Percentiles rank a stretch among this genome's conserved stretches.
phyloP scores from a whole-genome alignment of 2,113 vertebrate genomes.

The Noturus placidus region DNA sequence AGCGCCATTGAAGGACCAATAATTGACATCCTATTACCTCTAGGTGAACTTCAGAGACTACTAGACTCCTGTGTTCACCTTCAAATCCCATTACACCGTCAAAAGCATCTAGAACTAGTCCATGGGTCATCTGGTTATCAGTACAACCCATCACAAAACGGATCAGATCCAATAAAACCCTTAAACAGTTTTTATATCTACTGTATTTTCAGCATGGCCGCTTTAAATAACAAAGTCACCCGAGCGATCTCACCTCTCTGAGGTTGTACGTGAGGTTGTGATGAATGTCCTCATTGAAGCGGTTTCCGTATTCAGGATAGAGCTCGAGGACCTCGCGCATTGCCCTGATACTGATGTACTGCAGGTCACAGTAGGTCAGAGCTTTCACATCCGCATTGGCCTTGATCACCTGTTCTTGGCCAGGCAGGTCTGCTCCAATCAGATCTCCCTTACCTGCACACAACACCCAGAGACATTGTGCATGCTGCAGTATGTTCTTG shows the following conservation, averaged over 20 bases:
- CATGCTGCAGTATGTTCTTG: neutral
- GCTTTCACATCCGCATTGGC: conserved; percentile 93
- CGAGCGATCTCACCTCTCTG: conserved; percentile 73
- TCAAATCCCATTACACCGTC: neutral
- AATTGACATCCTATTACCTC: neutral
- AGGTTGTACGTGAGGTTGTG: conserved; percentile 95
- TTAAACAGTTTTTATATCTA: neutral
- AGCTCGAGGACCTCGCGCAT: conserved; percentile 86
- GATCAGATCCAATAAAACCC: neutral
- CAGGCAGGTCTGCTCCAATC: conserved; percentile 87
- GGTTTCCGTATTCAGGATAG: conserved; percentile 88
- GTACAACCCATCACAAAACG: neutral
- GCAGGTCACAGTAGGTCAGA: conserved; percentile 93
- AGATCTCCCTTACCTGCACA: conserved; percentile 91
- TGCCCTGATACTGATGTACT: conserved; percentile 85
- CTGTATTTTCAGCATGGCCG: neutral
- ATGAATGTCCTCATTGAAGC: conserved; percentile 85
- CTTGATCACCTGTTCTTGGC: conserved; percentile 84
- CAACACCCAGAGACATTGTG: neutral
- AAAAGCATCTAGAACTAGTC: neutral
- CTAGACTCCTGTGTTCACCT: neutral
- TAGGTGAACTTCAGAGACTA: neutral
- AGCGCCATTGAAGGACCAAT: neutral
- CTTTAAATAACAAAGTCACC: neutral
- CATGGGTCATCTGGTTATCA: neutral